phyloP scores from a whole-genome alignment of 2,888 invertebrate genomes.

The Phalera bucephala region DNA sequence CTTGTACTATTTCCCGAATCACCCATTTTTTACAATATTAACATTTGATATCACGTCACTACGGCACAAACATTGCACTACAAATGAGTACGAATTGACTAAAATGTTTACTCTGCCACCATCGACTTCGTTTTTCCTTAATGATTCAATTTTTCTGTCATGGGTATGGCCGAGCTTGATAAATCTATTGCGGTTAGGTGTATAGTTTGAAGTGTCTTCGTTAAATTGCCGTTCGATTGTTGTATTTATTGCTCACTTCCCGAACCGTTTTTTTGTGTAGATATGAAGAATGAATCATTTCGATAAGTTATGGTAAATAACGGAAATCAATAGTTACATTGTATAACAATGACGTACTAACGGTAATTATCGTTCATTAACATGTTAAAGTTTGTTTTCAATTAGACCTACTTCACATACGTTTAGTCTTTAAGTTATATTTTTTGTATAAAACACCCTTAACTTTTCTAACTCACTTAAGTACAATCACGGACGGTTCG shows the following conservation, averaged over 20 bases:
- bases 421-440: constrained; percentile 20
- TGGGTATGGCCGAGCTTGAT: no score
- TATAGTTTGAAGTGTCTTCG: background rate
- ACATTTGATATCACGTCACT: constrained; percentile 22
- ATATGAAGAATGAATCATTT: constrained; percentile 21
- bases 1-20: constrained; percentile 6
- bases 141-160: constrained; percentile 58
- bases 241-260: constrained; percentile 10
- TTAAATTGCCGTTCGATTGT: background rate
- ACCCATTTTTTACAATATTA: constrained; percentile 13
- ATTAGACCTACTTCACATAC: no score
- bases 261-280: constrained; percentile 1
- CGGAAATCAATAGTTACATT: constrained; percentile 13
- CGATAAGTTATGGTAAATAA: constrained; percentile 15
- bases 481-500: constrained; percentile 77
- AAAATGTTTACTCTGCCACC: constrained; percentile 23
- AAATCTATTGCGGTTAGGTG: constrained; percentile 14
- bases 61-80: constrained; percentile 43
- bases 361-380: background rate
- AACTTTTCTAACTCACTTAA: constrained; percentile 37
- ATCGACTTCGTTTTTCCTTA: constrained; percentile 57
- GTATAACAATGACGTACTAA: constrained; percentile 12
- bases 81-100: constrained; percentile 56
- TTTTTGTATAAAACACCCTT: constrained; percentile 39
- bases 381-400: no score